Base-by-base conservation (phyloP, 2,797 vertebrate species). In the Takifugu rubripes region DNA sequence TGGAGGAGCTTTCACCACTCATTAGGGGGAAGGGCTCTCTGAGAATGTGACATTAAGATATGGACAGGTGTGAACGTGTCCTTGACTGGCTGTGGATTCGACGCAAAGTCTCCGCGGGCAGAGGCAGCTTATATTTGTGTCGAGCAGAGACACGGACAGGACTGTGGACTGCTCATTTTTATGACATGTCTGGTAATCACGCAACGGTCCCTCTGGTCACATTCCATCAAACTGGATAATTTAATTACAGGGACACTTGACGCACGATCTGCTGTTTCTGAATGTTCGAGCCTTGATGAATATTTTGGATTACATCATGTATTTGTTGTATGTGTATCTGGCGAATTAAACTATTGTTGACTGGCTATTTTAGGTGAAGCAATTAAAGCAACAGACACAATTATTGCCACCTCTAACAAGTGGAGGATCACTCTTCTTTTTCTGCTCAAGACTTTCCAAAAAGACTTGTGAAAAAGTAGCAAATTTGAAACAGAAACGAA, bases 111-210 rank as follows among this genome's bases (percentile, higher is more conserved):
- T 68, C 54, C 67, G 48, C 33, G 42, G 15, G 36, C 43, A 25
- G 27, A 17, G 15, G 5, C 3, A 16, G 16, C 43, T 21, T 49
- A 52, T 59, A 54, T n/a, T 21, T 47, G 50, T 59, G 56, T n/a
- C 31, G 59, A 71, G 69, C 12, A 12, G 21, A 64, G 46, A 49
- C 49, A 40, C 55, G 68, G 25, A 48, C 49, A 70, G 60, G 50
- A 24, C 48, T 62, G 45, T 46, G 40, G 56, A 62, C 70, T 75
- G 52, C 56, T 61, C 56, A 49, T 70, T 67, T 74, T 74, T 40
- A 70, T 74, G 61, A 70, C 48, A 59, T 42, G 64, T 67, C 66
- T 72, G 64, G 64, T 84, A 80, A 84, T 82, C 82, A 78, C 75
- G 61, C 75, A 53, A 57, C 59, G 40, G 27, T 71, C 72, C 74